Conservation (phyloP, 2,113 vertebrate genomes). For the Romanogobio albipinnatus region DNA sequence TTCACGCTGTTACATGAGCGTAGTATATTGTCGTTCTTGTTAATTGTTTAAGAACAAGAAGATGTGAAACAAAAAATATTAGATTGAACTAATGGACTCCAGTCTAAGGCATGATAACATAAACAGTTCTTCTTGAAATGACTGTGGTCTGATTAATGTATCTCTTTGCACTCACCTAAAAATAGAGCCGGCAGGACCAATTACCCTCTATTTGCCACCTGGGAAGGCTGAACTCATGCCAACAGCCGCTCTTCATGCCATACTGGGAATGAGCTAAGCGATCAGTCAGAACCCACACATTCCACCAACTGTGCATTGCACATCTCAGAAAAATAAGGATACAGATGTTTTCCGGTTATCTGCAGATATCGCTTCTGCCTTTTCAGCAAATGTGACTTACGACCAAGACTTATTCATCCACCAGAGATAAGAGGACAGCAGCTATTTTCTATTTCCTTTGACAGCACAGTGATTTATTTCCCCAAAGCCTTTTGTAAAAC, state of each 20-base stretch:
- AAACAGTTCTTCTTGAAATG: slow-evolving; percentile 19
- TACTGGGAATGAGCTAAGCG: not conserved
- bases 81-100: slow-evolving; percentile 12
- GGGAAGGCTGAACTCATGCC: slow-evolving; percentile 39
- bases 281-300: slow-evolving; percentile 28
- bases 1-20: not conserved
- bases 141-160: slow-evolving; percentile 40
- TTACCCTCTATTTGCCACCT: slow-evolving; percentile 42
- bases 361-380: slow-evolving; percentile 10
- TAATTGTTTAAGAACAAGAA: not conserved
- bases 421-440: slow-evolving; percentile 18
- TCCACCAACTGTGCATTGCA: slow-evolving; percentile 5
- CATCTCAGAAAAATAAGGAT: not conserved
- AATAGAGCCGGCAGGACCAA: slow-evolving; percentile 30
- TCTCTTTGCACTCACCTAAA: slow-evolving; percentile 39
- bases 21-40: not conserved
- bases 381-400: slow-evolving; percentile 25
- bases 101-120: not conserved
- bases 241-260: slow-evolving; percentile 14
- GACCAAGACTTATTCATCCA: slow-evolving; percentile 19
- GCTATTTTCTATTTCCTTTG: slow-evolving; percentile 10
- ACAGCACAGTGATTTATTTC: slow-evolving; percentile 10
- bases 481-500: slow-evolving; percentile 10
- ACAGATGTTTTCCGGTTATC: slow-evolving; percentile 32
- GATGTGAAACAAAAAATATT: not conserved